These are phyloP conservation scores for Drosophila imparisetae DNA, from an alignment of 2,888 invertebrate genomes.

Conservation along the genomic window DNA sequence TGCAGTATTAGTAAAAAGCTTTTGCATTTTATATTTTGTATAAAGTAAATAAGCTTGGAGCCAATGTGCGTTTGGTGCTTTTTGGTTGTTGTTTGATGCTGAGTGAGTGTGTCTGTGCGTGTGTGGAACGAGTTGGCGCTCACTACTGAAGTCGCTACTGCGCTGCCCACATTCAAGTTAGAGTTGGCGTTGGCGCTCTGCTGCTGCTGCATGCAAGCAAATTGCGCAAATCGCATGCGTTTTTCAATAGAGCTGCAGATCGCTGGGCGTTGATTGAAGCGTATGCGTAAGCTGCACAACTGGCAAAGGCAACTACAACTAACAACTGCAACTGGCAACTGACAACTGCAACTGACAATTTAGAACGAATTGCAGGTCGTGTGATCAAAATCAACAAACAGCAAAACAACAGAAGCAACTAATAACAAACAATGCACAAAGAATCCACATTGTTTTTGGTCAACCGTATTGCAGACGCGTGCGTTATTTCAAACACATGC, in stretches of 20 bases:
- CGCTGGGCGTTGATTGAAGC: slow-evolving; percentile 54
- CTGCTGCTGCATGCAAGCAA: slow-evolving; percentile 32
- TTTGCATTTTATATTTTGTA: neutral
- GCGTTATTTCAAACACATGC: slow-evolving; percentile 46
- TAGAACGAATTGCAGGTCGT: slow-evolving; percentile 52
- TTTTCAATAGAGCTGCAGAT: slow-evolving; percentile 36
- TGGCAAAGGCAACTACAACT: slow-evolving; percentile 12
- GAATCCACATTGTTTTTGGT: slow-evolving; percentile 72
- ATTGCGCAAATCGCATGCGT: slow-evolving; percentile 69
- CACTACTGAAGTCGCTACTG: slow-evolving; percentile 24
- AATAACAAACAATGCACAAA: slow-evolving; percentile 55
- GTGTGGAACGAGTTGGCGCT: slow-evolving; percentile 68
- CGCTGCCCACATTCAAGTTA: slow-evolving; percentile 47
- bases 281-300: slow-evolving; percentile 34
- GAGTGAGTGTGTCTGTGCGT: slow-evolving; percentile 16
- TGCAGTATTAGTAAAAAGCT: neutral
- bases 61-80: slow-evolving; percentile 39
- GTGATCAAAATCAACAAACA: slow-evolving; percentile 64
- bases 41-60: slow-evolving; percentile 5
- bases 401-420: slow-evolving; percentile 27
- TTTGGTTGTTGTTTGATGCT: slow-evolving; percentile 44
- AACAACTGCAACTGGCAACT: slow-evolving; percentile 1
- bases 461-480: slow-evolving; percentile 71
- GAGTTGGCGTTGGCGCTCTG: slow-evolving; percentile 7
- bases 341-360: slow-evolving; percentile 19